Evolutionary conservation across 2,797 vertebrate species (phyloP), one percentile per base, ranked within the genome.

Genomic region (Gorsachius magnificus): DNA sequence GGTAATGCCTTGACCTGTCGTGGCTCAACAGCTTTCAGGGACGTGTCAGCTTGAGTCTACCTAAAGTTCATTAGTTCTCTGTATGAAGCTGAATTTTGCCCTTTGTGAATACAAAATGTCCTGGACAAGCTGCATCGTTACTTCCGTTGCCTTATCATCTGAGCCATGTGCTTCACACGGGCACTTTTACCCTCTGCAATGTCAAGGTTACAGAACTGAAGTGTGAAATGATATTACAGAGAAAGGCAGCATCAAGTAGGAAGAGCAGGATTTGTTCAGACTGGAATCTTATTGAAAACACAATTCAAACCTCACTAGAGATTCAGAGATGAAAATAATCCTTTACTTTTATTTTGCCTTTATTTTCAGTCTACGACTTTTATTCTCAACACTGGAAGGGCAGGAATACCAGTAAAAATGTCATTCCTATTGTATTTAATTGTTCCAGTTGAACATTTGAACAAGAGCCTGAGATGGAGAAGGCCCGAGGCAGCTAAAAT

Each of bases 321-420:
- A 61, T 41, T 84, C 74, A 11, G 70, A 92, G 95, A 95, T 85
- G 84, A 92, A 95, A 96, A 95, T 60, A 72, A 94, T 76, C 58
- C 77, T 90, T 93, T 92, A 48, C 48, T 95, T 96, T 95, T 61
- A 80, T 87, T 95, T 68, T 82, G 54, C 90, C 16, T 31, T 89
- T 53, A 13, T 63, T 94, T 83, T 72, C 90, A 63, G 77, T 22
- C 35, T 35, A 18, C 43, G 78, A 70, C 75, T 46, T 53, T 72
- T 15, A 7, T 51, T 70, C 43, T 54, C 61, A 29, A n/a, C 50
- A 46, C 45, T 43, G 50, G 72, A 71, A 75, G 61, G 87, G 85
- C 84, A 93, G 89, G 48, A 90, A 65, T 56, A 72, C 76, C 63
- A 35, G 72, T 12, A 51, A 25, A 71, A 91, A 50, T 18, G 83